These are phyloP conservation scores for Pheosia tremula DNA, from an alignment of 2,888 invertebrate genomes.

Conservation along the genomic window DNA sequence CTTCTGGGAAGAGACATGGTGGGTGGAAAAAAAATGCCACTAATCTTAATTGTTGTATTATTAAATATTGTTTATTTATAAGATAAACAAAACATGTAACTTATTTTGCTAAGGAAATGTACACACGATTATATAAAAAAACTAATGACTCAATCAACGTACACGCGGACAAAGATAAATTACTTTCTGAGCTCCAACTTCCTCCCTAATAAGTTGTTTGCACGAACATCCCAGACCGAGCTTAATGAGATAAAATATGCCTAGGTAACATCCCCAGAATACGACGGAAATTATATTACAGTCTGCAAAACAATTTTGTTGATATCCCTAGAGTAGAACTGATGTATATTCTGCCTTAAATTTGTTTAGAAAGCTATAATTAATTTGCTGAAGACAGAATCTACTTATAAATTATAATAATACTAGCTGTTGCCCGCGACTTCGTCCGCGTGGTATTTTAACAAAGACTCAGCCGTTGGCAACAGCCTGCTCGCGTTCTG, in stretches of 20 bases:
- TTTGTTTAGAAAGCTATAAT: background rate
- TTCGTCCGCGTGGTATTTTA: no score
- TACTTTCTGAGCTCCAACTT: slow-evolving; percentile 10
- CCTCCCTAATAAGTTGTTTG: slow-evolving; percentile 11
- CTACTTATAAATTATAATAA: no score
- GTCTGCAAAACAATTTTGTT: background rate
- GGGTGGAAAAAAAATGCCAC: no score
- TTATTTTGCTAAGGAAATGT: background rate
- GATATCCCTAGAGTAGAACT: background rate
- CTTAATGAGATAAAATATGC: slow-evolving; percentile 8
- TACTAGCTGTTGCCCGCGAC: no score
- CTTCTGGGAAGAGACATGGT: no score
- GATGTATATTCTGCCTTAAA: background rate
- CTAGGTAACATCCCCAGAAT: slow-evolving; percentile 1
- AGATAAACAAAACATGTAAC: background rate
- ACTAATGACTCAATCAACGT: slow-evolving; percentile 4
- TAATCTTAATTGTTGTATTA: no score
- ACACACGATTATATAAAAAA: background rate
- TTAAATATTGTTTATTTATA: no score
- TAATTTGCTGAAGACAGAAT: background rate
- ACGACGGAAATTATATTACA: background rate
- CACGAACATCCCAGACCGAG: slow-evolving; percentile 7
- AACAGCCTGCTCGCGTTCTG: no score
- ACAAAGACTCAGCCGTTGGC: no score
- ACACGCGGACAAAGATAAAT: slow-evolving; percentile 4